phyloP scores from a whole-genome alignment of 2,113 vertebrate genomes.

The Chunga burmeisteri region DNA sequence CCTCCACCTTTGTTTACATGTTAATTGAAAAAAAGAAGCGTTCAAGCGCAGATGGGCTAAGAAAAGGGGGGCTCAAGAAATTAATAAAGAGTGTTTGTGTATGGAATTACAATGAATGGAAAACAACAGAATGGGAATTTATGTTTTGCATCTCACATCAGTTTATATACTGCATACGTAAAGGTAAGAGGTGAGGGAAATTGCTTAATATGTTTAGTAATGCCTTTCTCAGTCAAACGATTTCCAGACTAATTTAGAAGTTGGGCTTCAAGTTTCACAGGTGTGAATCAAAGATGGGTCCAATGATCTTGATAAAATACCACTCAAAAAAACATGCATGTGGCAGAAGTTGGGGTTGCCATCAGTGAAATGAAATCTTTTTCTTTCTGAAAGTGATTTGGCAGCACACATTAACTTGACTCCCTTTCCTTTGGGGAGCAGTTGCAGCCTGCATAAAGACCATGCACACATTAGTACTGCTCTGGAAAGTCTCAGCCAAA shows the following conservation, averaged over 20 bases:
- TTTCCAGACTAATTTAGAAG: background rate
- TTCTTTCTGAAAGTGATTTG: background rate
- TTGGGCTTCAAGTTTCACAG: background rate
- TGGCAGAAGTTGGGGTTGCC: background rate
- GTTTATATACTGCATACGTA: background rate
- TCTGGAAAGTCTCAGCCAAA: background rate
- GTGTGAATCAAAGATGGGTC: background rate
- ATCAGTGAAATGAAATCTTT: background rate
- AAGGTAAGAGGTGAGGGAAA: background rate
- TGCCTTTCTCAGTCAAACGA: background rate
- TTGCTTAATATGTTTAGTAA: background rate
- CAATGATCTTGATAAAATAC: background rate
- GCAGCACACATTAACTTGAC: accelerated
- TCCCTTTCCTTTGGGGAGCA: background rate
- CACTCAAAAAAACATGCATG: background rate
- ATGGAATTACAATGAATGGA: constrained; percentile 34
- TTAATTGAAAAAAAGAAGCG: constrained; percentile 1
- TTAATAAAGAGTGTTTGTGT: background rate
- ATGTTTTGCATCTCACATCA: background rate
- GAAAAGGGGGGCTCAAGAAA: background rate
- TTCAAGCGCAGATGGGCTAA: constrained; percentile 5
- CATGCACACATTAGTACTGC: background rate
- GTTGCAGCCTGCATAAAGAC: background rate
- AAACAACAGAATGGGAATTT: background rate
- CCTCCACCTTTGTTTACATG: background rate